Conservation (phyloP, 1,140 invertebrate species). For the Tribolium castaneum region DNA sequence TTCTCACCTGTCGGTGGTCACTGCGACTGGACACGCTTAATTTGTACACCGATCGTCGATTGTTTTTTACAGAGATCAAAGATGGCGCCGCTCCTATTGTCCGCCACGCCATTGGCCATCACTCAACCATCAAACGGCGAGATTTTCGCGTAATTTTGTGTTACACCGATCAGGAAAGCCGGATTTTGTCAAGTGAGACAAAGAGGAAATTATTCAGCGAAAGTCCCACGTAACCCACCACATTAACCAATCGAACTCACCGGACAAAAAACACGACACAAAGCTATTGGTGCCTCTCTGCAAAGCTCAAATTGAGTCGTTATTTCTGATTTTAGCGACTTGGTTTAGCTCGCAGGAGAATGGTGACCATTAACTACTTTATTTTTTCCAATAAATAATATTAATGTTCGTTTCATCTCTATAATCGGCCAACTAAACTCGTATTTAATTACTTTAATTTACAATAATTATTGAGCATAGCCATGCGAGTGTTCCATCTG, state of each 20-base stretch:
- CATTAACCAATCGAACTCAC: not conserved
- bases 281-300: not conserved
- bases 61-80: conserved; percentile 54
- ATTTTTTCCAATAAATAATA: conserved; percentile 27
- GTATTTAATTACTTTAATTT: conserved; percentile 36
- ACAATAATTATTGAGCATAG: conserved; percentile 25
- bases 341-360: not conserved
- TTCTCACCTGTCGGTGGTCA: conserved; percentile 57
- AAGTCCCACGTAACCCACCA: not conserved
- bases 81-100: conserved; percentile 53
- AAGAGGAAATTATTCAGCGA: not conserved
- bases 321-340: not conserved
- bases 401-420: conserved; percentile 23
- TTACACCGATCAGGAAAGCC: not conserved
- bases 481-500: conserved; percentile 29
- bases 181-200: not conserved
- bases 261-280: not conserved
- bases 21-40: conserved; percentile 54
- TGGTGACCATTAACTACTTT: conserved; percentile 22
- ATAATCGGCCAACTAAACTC: conserved; percentile 17
- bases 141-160: conserved; percentile 20
- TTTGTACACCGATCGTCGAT: conserved; percentile 51
- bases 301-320: conserved; percentile 1
- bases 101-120: conserved; percentile 55
- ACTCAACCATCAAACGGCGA: conserved; percentile 47